phyloP scores from a whole-genome alignment of 2,888 invertebrate species.

The Tetranychus truncatus region DNA sequence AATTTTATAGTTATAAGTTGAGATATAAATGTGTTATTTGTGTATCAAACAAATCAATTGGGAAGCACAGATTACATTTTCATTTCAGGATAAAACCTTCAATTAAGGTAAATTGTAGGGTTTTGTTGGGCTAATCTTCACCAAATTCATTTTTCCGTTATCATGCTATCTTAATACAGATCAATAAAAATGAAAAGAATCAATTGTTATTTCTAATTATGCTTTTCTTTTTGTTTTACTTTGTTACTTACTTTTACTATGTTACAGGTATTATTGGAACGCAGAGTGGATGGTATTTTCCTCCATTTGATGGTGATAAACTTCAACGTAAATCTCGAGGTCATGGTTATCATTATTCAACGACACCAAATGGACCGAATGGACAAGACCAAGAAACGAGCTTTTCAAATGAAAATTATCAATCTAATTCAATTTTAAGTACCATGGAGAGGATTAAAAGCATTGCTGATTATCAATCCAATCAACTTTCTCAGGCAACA shows the following conservation, averaged over 20 bases:
- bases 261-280: neutral
- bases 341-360: neutral
- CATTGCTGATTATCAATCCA: neutral
- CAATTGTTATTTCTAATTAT: neutral
- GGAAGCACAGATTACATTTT: neutral
- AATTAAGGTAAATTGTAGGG: neutral
- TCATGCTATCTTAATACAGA: neutral
- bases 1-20: too few relatives aligned
- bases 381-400: neutral
- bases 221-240: neutral
- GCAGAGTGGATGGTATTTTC: constrained; percentile 4
- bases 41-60: neutral
- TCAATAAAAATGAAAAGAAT: neutral
- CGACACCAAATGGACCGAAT: neutral
- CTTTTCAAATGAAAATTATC: neutral
- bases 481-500: neutral
- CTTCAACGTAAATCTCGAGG: neutral
- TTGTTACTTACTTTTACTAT: too few relatives aligned
- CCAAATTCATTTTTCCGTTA: neutral
- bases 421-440: neutral
- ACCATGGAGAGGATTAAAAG: neutral
- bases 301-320: constrained; percentile 3
- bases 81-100: neutral
- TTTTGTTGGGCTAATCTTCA: neutral
- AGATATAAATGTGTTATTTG: too few relatives aligned